phyloP scores from a whole-genome alignment of 2,113 vertebrate species.

The Zeus faber region DNA sequence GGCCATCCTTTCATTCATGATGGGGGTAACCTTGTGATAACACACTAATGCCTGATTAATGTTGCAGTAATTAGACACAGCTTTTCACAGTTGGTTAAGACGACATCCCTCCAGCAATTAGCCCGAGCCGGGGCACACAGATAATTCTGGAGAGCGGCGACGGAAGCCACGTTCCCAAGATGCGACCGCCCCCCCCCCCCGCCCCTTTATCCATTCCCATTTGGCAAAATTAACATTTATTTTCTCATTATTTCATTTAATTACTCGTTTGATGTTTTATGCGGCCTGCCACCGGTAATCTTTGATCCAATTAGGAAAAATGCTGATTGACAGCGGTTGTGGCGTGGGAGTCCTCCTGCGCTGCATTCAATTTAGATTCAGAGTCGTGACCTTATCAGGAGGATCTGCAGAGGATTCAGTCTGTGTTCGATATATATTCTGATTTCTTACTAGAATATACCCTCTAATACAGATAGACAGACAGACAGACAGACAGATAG shows the following conservation, averaged over 20 bases:
- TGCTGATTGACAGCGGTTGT: constrained; percentile 63
- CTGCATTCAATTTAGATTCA: constrained; percentile 54
- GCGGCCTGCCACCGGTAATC: constrained; percentile 67
- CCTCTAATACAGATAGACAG: too few relatives aligned
- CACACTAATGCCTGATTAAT: constrained; percentile 77
- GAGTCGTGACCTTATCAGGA: constrained; percentile 54
- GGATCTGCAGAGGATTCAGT: constrained; percentile 49
- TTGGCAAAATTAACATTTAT: constrained; percentile 71
- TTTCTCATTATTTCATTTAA: constrained; percentile 75
- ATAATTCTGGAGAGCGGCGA: constrained; percentile 69
- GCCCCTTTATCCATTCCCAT: constrained; percentile 65
- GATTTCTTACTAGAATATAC: constrained; percentile 39
- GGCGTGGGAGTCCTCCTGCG: constrained; percentile 47
- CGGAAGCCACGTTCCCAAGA: constrained; percentile 57
- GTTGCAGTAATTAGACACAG: constrained; percentile 78
- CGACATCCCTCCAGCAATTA: constrained; percentile 78
- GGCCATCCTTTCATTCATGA: constrained; percentile 72
- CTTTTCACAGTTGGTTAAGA: constrained; percentile 78
- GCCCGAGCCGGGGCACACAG: constrained; percentile 64
- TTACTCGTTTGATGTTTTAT: constrained; percentile 70
- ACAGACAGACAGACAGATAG: too few relatives aligned
- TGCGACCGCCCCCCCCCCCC: too few relatives aligned
- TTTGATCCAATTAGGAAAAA: constrained; percentile 69
- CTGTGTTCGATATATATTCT: constrained; percentile 43
- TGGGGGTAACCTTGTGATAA: constrained; percentile 80